These are phyloP conservation scores for Macquaria australasica DNA, from an alignment of 2,113 vertebrate genomes.

Conservation along the genomic window DNA sequence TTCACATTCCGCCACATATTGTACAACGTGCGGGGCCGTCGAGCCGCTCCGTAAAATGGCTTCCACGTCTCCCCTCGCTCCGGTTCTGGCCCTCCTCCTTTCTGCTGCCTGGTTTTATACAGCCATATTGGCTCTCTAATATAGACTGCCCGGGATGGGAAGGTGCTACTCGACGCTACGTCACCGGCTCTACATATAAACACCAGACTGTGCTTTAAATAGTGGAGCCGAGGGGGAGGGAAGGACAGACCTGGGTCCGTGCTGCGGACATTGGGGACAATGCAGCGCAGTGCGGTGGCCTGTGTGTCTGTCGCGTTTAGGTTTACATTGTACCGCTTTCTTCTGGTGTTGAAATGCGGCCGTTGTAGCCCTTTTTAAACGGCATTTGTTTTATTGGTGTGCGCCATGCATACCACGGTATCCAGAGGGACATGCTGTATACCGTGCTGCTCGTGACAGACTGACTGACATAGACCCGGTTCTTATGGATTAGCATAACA, in stretches of 20 bases:
- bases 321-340: not conserved
- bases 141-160: slow-evolving; percentile 98
- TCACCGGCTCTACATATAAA: slow-evolving; percentile 97
- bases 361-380: not conserved
- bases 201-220: slow-evolving; percentile 96
- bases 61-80: slow-evolving; percentile 84
- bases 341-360: not conserved
- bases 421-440: not conserved
- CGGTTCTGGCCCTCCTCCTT: slow-evolving; percentile 93
- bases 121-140: slow-evolving; percentile 98
- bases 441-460: not conserved
- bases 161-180: slow-evolving; percentile 96
- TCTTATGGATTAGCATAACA: not conserved
- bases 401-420: not conserved
- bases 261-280: slow-evolving; percentile 56
- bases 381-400: not conserved
- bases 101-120: slow-evolving; percentile 94
- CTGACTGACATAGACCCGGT: no score
- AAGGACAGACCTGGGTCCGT: slow-evolving; percentile 42
- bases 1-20: slow-evolving; percentile 35
- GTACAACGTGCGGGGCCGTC: not conserved
- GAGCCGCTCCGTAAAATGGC: slow-evolving; percentile 82
- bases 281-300: slow-evolving; percentile 8
- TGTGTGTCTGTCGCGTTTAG: not conserved
- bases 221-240: slow-evolving; percentile 83